Evolutionary conservation across 2,888 invertebrate genomes (phyloP), one percentile per base, ranked within the genome.

Genomic region (Drosophila borealis): DNA sequence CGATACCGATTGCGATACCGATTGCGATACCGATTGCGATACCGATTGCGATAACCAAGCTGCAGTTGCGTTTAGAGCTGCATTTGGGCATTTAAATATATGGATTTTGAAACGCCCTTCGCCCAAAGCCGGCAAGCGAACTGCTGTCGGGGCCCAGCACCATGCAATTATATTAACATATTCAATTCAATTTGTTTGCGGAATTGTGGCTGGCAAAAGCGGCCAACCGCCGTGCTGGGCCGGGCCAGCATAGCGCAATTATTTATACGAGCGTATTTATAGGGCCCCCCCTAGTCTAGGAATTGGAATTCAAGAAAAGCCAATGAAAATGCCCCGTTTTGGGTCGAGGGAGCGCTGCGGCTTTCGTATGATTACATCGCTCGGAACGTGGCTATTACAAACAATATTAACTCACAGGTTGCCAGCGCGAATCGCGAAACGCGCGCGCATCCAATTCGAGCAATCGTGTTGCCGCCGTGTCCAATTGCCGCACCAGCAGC

Each of bases 131-230:
- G n/a, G 21, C 10, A 25, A 1, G 8, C 8, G n/a, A 11, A 39
- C 19, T 33, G 48, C 29, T 29, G 21, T 25, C 21, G 25, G n/a
- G 33, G 50, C 50, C 39, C 56, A 41, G 25, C 36, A n/a, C 41
- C 14, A 41, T 56, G 69, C 81, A 88, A 87, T 89, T 87, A 87
- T 78, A 83, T 87, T 83, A 77, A 89, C 78, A 89, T 89, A 83
- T 89, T 83, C 78, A 80, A 89, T 83, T 83, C 84, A 89, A 89
- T 89, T 83, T 87, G 89, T 83, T 82, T 81, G 76, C 69, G 45
- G 69, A 81, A 87, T 70, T 76, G 74, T 73, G 61, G 69, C 73
- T 65, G 74, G 53, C 62, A 50, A 65, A 42, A 44, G 54, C 56
- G 50, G 8, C 36, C 42, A 63, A 36, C 19, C 42, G 44, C 2